These are phyloP conservation scores for Epicampocera succincta DNA, from an alignment of 2,888 invertebrate genomes.

Conservation along the genomic window DNA sequence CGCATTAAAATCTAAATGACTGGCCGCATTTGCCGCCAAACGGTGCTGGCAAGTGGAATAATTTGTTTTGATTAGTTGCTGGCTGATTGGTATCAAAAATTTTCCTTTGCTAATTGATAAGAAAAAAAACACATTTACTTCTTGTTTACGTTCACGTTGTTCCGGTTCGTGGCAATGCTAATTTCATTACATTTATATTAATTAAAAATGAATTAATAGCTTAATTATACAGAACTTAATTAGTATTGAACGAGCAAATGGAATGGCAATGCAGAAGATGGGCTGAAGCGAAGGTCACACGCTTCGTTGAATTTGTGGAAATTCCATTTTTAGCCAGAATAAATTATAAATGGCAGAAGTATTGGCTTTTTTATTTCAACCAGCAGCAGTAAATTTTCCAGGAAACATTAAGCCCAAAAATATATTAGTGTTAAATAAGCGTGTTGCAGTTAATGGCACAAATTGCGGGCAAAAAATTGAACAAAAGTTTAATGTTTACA, in stretches of 20 bases:
- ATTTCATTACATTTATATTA: conserved; percentile 29
- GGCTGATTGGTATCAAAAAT: not conserved
- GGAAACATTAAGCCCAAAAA: too few relatives aligned
- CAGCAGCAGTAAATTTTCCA: too few relatives aligned
- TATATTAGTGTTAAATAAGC: too few relatives aligned
- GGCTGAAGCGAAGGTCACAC: too few relatives aligned
- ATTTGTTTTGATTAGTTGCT: not conserved
- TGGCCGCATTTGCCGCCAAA: not conserved
- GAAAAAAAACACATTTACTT: not conserved
- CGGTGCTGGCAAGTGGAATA: not conserved
- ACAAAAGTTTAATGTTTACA: too few relatives aligned
- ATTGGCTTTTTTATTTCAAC: too few relatives aligned
- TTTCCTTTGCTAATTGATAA: not conserved
- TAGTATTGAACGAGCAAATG: not conserved
- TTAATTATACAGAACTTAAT: conserved; percentile 1
- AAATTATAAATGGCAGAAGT: not conserved
- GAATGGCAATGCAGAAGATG: not conserved
- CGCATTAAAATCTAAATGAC: not conserved
- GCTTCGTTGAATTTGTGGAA: not conserved
- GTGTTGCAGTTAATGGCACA: too few relatives aligned
- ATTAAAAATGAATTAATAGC: conserved; percentile 44
- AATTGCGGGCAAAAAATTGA: too few relatives aligned
- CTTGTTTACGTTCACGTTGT: not conserved
- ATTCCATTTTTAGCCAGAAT: not conserved
- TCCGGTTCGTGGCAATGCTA: conserved; percentile 11